These are phyloP conservation scores for Dinomys branickii DNA, from an alignment of 2,113 vertebrate genomes.

Conservation along the genomic window DNA sequence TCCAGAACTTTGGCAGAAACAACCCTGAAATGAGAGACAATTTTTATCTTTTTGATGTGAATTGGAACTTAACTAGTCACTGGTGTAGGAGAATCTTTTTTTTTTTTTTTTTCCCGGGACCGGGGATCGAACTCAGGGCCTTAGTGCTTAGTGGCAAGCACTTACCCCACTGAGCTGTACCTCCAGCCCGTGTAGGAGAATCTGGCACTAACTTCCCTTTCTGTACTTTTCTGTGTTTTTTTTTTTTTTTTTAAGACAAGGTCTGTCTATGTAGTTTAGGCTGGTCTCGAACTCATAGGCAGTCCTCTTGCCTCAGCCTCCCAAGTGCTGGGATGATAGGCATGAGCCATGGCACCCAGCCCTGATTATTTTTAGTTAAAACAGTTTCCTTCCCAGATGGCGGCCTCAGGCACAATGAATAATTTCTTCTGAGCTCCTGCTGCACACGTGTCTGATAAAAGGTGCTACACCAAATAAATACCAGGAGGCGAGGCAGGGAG, in stretches of 20 bases:
- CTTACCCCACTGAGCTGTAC: too few relatives aligned
- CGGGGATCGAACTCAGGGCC: too few relatives aligned
- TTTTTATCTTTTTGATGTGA: not conserved
- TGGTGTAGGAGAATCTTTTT: not conserved
- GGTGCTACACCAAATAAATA: not conserved
- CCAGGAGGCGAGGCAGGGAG: not conserved
- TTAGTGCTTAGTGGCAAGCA: too few relatives aligned
- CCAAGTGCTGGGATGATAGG: not conserved
- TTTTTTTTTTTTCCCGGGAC: not conserved
- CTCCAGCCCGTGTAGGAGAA: too few relatives aligned
- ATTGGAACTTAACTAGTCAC: not conserved
- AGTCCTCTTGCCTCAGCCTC: not conserved
- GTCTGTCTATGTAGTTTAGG: not conserved
- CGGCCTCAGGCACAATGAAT: not conserved
- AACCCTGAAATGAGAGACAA: not conserved
- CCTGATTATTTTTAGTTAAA: not conserved
- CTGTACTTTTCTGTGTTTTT: not conserved
- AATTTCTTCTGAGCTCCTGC: not conserved
- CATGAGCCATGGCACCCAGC: not conserved
- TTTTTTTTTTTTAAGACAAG: not conserved
- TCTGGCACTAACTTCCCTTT: conserved; percentile 8
- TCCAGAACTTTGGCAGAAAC: conserved; percentile 37
- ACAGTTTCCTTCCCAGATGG: not conserved
- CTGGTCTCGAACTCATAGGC: not conserved
- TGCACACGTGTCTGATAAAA: not conserved